Evolutionary conservation across 2,888 invertebrate genomes (phyloP).

Genomic region (Harpagoxenus sublaevis): DNA sequence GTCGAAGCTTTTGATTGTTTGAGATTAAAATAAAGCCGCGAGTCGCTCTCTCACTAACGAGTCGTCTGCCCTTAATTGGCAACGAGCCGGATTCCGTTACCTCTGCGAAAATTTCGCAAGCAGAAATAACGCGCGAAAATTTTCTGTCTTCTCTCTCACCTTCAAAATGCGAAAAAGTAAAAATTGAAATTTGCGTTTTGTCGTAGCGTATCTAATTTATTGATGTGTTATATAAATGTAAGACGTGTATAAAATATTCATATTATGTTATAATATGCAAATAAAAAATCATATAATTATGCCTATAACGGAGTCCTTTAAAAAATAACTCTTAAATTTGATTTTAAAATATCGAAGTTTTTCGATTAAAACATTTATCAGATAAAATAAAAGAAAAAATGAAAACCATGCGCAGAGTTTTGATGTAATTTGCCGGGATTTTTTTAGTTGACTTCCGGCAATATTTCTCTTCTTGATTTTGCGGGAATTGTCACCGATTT

Average conservation of each 20-base stretch:
- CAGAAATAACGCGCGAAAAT: constrained; percentile 24
- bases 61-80: constrained; percentile 64
- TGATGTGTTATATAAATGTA: background rate
- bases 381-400: background rate
- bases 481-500: constrained; percentile 8
- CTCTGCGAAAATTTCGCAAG: constrained; percentile 26
- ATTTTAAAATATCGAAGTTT: background rate
- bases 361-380: background rate
- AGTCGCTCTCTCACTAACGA: constrained; percentile 66
- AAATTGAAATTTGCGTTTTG: background rate
- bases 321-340: background rate
- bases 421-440: constrained; percentile 8
- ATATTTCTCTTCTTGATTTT: constrained; percentile 11
- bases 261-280: background rate
- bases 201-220: background rate
- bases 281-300: background rate
- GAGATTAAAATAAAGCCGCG: constrained; percentile 69
- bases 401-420: background rate
- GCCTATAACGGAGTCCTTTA: background rate
- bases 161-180: background rate
- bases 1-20: constrained; percentile 61
- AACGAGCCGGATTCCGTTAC: constrained; percentile 21
- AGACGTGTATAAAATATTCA: background rate
- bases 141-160: background rate
- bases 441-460: background rate